phyloP scores from a whole-genome alignment of 2,113 vertebrate genomes.

The Tachysurus vachellii region DNA sequence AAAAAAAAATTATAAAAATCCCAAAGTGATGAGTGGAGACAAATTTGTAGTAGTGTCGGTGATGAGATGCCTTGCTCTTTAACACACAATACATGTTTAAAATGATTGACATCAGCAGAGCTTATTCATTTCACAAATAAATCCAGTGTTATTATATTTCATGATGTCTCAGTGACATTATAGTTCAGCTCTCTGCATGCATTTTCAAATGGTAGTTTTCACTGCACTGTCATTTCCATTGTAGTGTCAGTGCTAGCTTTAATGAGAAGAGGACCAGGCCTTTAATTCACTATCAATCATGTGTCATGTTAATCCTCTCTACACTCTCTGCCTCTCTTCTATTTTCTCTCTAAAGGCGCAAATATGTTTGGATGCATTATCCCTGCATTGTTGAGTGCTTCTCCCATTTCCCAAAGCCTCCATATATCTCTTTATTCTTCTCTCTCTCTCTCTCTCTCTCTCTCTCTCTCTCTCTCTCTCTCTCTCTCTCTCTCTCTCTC shows the following conservation, averaged over 20 bases:
- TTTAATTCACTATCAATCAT: slow-evolving; percentile 46
- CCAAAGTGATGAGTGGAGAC: neutral
- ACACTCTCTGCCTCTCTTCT: slow-evolving; percentile 20
- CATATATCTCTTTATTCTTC: slow-evolving; percentile 27
- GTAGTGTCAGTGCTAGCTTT: slow-evolving; percentile 38
- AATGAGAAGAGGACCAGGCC: slow-evolving; percentile 36
- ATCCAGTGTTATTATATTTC: slow-evolving; percentile 29
- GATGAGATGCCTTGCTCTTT: neutral
- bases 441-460: slow-evolving; percentile 18
- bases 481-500: neutral
- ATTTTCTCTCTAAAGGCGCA: slow-evolving; percentile 34
- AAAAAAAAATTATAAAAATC: neutral
- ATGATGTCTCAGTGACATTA: slow-evolving; percentile 13
- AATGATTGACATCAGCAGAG: slow-evolving; percentile 19
- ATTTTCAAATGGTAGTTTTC: slow-evolving; percentile 20
- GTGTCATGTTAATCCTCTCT: slow-evolving; percentile 37
- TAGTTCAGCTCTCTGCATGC: slow-evolving; percentile 9
- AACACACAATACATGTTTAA: neutral
- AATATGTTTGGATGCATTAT: slow-evolving; percentile 48
- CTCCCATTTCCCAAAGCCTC: slow-evolving; percentile 33
- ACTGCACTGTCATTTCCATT: slow-evolving; percentile 41
- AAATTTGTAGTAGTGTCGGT: neutral
- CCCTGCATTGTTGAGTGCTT: slow-evolving; percentile 28
- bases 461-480: neutral
- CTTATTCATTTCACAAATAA: slow-evolving; percentile 25